Evolutionary conservation across 2,888 invertebrate genomes (phyloP), one percentile per base, ranked within the genome.

Genomic region (Cerastoderma edule): DNA sequence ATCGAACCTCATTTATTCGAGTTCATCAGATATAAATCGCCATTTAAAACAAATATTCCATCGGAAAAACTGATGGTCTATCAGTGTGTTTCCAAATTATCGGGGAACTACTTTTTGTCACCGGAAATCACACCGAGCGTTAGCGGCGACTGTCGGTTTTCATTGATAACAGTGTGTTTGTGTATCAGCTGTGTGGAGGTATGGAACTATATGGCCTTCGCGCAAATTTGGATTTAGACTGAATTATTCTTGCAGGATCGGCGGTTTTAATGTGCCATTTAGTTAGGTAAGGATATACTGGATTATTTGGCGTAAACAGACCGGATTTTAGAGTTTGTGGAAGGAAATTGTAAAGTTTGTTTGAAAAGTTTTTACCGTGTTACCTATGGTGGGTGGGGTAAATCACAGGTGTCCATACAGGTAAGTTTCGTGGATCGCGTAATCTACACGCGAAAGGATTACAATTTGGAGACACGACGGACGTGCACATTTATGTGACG

Each of bases 381-480:
- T 60, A 60, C 35, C 39, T 39, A 27, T 8, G 27, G 60, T 60
- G 60, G 60, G 60, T 60, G 60, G 60, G 60, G 60, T 60, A 60
- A 33, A 60, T 60, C 39, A 60, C 60, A 60, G 60, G 60, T 33
- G 60, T n/a, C 13, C n/a, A n/a, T 33, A 35, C 60, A 60, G 60
- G 39, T 35, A 56, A 56, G 56, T 56, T 56, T 16, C 27, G 27
- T 24, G 53, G n/a, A n/a, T n/a, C n/a, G n/a, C n/a, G n/a, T n/a
- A n/a, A n/a, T n/a, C n/a, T n/a, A n/a, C n/a, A n/a, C n/a, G n/a
- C n/a, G n/a, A n/a, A n/a, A n/a, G n/a, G n/a, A n/a, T n/a, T n/a
- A n/a, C n/a, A n/a, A n/a, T n/a, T n/a, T n/a, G n/a, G n/a, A n/a
- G n/a, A n/a, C n/a, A n/a, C n/a, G n/a, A n/a, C n/a, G n/a, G n/a